phyloP scores from a whole-genome alignment of 2,797 vertebrate species.

The Falco peregrinus region DNA sequence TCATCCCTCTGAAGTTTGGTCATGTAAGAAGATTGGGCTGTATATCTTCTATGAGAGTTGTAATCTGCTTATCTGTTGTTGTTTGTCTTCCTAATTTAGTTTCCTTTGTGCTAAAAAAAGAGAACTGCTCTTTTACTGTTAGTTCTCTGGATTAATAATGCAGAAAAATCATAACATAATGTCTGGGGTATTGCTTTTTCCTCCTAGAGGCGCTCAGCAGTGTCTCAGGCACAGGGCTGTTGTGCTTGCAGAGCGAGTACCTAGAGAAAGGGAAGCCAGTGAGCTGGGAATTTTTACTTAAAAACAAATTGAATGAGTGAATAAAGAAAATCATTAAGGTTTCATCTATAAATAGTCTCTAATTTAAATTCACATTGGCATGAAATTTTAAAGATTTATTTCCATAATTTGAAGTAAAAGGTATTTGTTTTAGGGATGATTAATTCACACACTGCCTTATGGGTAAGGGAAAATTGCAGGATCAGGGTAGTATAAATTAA shows the following conservation, averaged over 20 bases:
- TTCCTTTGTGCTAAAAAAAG: background rate
- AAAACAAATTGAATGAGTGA: constrained; percentile 22
- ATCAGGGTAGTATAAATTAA: constrained; percentile 27
- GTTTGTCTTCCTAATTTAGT: background rate
- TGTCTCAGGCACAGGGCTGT: background rate
- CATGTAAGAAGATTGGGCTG: background rate
- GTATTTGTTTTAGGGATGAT: constrained; percentile 50
- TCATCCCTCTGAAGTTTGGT: background rate
- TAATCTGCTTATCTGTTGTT: background rate
- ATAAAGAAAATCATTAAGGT: constrained; percentile 14
- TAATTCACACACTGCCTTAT: constrained; percentile 29
- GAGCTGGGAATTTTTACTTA: background rate
- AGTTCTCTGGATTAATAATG: background rate
- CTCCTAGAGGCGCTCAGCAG: background rate
- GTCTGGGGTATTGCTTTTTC: background rate
- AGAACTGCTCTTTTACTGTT: background rate
- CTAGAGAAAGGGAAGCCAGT: background rate
- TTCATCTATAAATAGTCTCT: constrained; percentile 22
- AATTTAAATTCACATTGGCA: constrained; percentile 42
- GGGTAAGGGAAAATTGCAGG: constrained; percentile 15
- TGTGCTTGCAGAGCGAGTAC: rapidly evolving
- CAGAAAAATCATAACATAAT: background rate
- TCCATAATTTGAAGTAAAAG: constrained; percentile 42
- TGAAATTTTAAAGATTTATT: constrained; percentile 53
- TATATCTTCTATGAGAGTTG: background rate